These are phyloP conservation scores for Erythrocercus mccallii DNA, from an alignment of 2,113 vertebrate species.

Conservation along the genomic window DNA sequence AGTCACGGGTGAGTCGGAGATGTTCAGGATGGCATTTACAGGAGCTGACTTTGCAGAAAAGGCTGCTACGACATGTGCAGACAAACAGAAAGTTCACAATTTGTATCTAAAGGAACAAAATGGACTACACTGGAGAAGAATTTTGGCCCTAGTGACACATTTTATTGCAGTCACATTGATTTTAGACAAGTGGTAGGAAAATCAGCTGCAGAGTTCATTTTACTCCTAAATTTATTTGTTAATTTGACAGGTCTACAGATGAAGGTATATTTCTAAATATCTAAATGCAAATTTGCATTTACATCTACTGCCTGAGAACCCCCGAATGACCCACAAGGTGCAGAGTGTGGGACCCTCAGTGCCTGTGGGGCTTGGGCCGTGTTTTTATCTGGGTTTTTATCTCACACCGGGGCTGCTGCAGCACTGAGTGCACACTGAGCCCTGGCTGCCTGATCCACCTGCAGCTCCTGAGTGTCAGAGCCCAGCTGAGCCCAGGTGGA, in stretches of 20 bases:
- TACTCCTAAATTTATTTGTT: neutral
- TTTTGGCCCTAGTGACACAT: neutral
- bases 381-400: neutral
- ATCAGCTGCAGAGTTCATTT: neutral
- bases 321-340: neutral
- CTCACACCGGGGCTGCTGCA: neutral
- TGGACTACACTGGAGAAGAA: neutral
- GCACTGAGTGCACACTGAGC: neutral
- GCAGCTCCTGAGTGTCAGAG: neutral
- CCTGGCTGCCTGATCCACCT: neutral
- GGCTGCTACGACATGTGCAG: neutral
- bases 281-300: neutral
- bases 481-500: neutral
- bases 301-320: neutral
- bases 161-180: neutral
- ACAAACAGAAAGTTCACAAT: neutral
- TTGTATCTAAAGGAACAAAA: neutral
- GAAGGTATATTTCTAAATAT: neutral
- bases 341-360: neutral
- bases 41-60: neutral
- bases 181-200: neutral
- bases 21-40: neutral
- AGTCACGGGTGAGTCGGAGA: neutral
- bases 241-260: neutral
- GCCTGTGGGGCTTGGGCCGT: neutral